Conservation (phyloP, 2,113 vertebrate species). For the Aldabrachelys gigantea region DNA sequence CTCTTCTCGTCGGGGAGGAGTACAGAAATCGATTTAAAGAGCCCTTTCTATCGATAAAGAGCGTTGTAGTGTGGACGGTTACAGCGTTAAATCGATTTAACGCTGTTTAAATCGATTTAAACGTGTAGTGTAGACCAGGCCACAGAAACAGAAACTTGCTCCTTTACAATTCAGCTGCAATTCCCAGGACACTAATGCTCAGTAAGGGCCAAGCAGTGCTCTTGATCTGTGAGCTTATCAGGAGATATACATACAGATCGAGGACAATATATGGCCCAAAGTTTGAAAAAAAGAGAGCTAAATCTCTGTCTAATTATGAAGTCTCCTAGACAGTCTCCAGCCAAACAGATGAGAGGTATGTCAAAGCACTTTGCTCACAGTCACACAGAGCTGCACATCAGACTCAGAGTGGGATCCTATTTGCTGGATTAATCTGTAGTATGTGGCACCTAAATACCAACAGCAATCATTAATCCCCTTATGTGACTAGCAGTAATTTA, state of each 20-base stretch:
- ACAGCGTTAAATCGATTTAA: too few relatives aligned
- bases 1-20: too few relatives aligned
- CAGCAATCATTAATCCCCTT: not conserved
- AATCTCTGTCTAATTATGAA: not conserved
- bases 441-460: not conserved
- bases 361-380: not conserved
- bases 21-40: too few relatives aligned
- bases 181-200: not conserved
- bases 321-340: not conserved
- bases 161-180: not conserved
- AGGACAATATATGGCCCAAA: not conserved
- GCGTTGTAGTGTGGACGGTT: too few relatives aligned
- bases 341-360: not conserved
- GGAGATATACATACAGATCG: not conserved
- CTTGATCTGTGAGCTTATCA: not conserved
- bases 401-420: not conserved
- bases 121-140: too few relatives aligned
- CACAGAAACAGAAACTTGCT: slow-evolving; percentile 25
- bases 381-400: not conserved
- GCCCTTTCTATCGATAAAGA: too few relatives aligned
- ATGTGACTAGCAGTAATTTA: not conserved
- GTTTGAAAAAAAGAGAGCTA: not conserved
- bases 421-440: slow-evolving; percentile 1
- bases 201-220: not conserved
- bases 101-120: too few relatives aligned